phyloP scores from a whole-genome alignment of 2,888 invertebrate species.

The Parnassius glacialis region DNA sequence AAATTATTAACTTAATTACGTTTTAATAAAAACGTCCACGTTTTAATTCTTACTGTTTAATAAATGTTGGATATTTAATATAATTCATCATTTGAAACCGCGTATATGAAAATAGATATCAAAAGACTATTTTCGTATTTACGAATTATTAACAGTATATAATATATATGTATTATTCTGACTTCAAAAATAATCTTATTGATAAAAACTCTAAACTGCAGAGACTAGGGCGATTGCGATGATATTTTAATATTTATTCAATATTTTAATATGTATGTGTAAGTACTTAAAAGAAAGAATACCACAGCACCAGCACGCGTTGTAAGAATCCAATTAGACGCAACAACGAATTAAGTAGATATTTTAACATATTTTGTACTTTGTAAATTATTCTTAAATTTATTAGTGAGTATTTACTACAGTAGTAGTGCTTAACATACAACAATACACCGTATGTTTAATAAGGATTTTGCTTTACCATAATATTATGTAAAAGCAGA shows the following conservation, averaged over 20 bases:
- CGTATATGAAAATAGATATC: too few species aligned
- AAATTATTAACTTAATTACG: too few species aligned
- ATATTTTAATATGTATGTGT: slow-evolving; percentile 11
- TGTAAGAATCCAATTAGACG: slow-evolving; percentile 9
- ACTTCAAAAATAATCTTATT: background rate
- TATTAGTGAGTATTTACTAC: slow-evolving; percentile 26
- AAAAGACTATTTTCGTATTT: too few species aligned
- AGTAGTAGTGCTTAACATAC: slow-evolving; percentile 4
- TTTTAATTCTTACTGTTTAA: too few species aligned
- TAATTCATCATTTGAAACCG: too few species aligned
- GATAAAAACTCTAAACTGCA: background rate
- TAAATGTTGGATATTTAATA: too few species aligned
- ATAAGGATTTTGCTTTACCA: slow-evolving; percentile 18
- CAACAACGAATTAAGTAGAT: slow-evolving; percentile 23
- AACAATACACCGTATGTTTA: slow-evolving; percentile 35
- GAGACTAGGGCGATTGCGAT: slow-evolving; percentile 15
- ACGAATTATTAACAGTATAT: too few species aligned
- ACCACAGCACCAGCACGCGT: slow-evolving; percentile 1
- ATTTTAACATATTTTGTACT: slow-evolving; percentile 26
- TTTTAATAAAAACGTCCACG: too few species aligned
- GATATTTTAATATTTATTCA: slow-evolving; percentile 12
- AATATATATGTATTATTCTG: background rate
- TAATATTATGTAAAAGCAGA: slow-evolving; percentile 4
- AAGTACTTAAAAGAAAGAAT: slow-evolving; percentile 24
- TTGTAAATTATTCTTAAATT: slow-evolving; percentile 13